Base-by-base conservation (phyloP, 2,797 vertebrate genomes). In the Takifugu ocellatus region DNA sequence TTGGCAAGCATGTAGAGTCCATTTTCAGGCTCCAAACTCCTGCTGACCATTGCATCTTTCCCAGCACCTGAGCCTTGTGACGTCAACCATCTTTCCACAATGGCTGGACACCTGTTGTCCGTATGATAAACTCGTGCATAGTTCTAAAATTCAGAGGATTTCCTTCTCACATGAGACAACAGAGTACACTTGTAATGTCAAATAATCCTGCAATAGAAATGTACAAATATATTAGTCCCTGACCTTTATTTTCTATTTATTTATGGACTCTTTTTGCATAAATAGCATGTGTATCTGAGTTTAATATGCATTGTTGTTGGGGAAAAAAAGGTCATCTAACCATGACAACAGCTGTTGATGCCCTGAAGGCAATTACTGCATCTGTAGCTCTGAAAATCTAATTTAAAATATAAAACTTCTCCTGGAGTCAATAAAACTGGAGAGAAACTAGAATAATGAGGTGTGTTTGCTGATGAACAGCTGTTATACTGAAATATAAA, bases 401-500 rank as follows among this genome's bases (percentile, higher is more conserved):
- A n/a, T 5, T 59, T 33, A 39, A 39, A 39, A 39, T 39, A 14
- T 39, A 39, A 14, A 39, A 39, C 11, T 36, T 36, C 12, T 39
- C 11, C 36, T 39, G 36, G 36, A 39, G 36, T 39, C 36, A 39
- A 39, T 39, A 14, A 39, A 39, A 10, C 36, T 39, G 14, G 4
- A 11, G 11, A 39, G 36, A 14, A 39, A 39, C 11, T 12, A 14
- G 36, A 6, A 39, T 12, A 39, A 39, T 39, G 36, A 29, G 27
- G 7, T 29, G 27, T 7, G 7, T 29, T 5, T 29, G 27, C 27
- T 29, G 27, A 29, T 29, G 27, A 29, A 29, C 16, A 47, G 49
- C 21, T 25, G 46, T 60, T 25, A 56, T n/a, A 49, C n/a, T 48
- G 49, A 29, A 65, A 52, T 63, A 15, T n/a, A 49, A n/a, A 49